Percentiles rank a stretch among this genome's conserved stretches.
Conservation (phyloP, 2,113 vertebrate species). For the Dendrocopos noguchii region DNA sequence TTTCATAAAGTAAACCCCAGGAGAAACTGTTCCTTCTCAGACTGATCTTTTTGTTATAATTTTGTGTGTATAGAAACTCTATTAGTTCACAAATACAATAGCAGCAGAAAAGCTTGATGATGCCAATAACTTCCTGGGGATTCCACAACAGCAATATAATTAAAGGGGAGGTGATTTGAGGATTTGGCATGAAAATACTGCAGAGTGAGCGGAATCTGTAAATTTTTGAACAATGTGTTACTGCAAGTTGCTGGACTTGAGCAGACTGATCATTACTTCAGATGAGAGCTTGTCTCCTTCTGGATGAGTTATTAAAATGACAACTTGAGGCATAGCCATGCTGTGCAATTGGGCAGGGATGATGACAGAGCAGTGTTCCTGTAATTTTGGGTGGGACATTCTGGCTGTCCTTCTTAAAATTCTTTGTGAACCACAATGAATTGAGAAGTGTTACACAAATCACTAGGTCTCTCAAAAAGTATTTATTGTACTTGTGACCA, state of each 20-base stretch:
- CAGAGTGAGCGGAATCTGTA: neutral
- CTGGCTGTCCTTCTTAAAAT: neutral
- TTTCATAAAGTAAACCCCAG: neutral
- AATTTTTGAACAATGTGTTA: neutral
- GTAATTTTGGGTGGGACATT: neutral
- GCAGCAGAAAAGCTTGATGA: neutral
- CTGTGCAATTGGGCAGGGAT: neutral
- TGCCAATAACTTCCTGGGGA: slow-evolving; percentile 8
- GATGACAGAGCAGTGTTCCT: neutral
- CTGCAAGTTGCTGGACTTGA: neutral
- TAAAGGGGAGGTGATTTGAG: neutral
- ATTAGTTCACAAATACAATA: neutral
- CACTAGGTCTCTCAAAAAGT: neutral
- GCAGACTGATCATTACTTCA: neutral
- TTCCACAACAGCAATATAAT: neutral
- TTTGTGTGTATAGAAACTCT: neutral
- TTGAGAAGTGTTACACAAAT: neutral
- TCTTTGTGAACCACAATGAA: neutral
- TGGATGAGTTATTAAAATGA: neutral
- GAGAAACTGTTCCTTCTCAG: neutral
- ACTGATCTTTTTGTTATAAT: neutral
- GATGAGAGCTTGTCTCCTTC: neutral
- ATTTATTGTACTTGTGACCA: neutral
- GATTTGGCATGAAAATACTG: neutral
- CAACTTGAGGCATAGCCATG: neutral